Percentiles rank a stretch among this genome's conserved stretches.
phyloP scores from a whole-genome alignment of 2,113 vertebrate genomes.

The Sclerurus mexicanus region DNA sequence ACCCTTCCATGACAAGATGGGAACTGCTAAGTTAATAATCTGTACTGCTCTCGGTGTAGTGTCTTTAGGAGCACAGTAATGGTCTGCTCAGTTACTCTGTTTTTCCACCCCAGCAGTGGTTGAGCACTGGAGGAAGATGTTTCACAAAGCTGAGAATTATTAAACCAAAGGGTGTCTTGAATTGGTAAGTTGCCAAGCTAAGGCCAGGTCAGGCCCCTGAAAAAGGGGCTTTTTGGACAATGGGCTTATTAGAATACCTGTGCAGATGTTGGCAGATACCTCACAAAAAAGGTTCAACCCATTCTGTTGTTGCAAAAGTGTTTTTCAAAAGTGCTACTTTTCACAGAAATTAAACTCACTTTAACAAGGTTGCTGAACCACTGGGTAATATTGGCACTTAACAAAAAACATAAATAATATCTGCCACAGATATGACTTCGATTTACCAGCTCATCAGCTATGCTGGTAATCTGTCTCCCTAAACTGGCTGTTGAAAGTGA shows the following conservation, averaged over 20 bases:
- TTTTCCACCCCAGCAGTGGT: background rate
- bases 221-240: background rate
- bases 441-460: background rate
- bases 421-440: background rate
- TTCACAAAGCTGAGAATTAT: background rate
- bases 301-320: background rate
- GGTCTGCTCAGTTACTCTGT: background rate
- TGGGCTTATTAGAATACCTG: background rate
- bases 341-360: background rate
- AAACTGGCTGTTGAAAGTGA: background rate
- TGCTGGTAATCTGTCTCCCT: background rate
- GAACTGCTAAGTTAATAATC: background rate
- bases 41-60: background rate
- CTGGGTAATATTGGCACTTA: background rate
- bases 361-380: background rate
- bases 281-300: background rate
- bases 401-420: background rate
- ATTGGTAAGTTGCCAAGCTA: background rate
- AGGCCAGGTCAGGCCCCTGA: background rate
- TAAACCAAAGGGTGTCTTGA: background rate
- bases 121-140: background rate
- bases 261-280: background rate
- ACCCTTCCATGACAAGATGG: background rate
- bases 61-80: background rate
- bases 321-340: background rate